A percentile compares a stretch with the other conserved stretches of the same genome.
These are phyloP conservation scores for Eristalis pertinax DNA, from an alignment of 2,888 invertebrate species.

Conservation along the genomic window DNA sequence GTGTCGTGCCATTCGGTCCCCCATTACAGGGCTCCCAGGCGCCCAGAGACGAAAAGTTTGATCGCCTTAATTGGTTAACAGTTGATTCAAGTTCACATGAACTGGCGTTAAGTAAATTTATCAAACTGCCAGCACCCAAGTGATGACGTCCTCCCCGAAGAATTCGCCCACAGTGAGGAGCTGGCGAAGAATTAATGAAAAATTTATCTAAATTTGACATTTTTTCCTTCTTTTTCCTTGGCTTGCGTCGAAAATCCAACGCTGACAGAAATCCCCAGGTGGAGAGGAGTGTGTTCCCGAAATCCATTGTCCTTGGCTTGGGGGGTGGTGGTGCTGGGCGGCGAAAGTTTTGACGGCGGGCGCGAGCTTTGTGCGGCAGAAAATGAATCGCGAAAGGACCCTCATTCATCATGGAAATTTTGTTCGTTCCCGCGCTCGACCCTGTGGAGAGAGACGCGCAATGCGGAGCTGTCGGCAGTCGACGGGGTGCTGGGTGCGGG, in stretches of 20 bases:
- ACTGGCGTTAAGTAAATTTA: conserved; percentile 9
- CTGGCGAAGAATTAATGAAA: conserved; percentile 33
- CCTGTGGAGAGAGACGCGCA: neutral
- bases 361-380: neutral
- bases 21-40: no score
- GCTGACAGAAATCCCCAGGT: conserved; percentile 41
- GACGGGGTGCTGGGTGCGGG: no score
- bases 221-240: neutral
- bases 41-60: neutral
- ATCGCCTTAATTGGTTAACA: neutral
- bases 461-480: neutral
- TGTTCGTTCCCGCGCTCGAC: neutral
- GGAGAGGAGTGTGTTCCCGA: conserved; percentile 17
- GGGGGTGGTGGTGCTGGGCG: neutral
- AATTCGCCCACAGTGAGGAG: neutral
- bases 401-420: conserved; percentile 44
- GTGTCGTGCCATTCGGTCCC: neutral
- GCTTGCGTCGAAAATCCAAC: neutral
- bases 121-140: neutral
- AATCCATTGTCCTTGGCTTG: conserved; percentile 21
- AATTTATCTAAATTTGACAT: conserved; percentile 38
- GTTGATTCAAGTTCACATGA: neutral
- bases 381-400: conserved; percentile 17
- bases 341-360: neutral
- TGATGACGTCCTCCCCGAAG: neutral